A percentile compares a stretch with the other conserved stretches of the same genome.
Evolutionary conservation across 1,140 invertebrate species (phyloP).

Genomic region (Eufriesea mexicana): DNA sequence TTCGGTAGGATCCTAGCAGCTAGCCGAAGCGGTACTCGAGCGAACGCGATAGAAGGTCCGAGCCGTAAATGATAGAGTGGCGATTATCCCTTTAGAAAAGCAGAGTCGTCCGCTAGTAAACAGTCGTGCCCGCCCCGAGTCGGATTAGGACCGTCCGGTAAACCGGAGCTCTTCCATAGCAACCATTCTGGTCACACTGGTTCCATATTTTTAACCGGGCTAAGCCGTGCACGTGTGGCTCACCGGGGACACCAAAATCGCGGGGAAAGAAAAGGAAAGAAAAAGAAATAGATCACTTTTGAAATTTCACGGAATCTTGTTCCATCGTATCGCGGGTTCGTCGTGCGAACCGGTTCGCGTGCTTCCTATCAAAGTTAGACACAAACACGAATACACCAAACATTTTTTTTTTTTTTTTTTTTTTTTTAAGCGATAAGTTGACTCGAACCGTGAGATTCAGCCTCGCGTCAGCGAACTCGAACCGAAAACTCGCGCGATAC

Average conservation of each 20-base stretch:
- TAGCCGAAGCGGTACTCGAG: neutral
- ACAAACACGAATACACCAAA: neutral
- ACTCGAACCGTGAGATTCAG: neutral
- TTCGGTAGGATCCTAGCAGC: neutral
- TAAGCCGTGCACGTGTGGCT: slow-evolving; percentile 78
- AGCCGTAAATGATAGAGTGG: slow-evolving; percentile 18
- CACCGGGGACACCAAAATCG: slow-evolving; percentile 76
- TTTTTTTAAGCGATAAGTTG: slow-evolving; percentile 13
- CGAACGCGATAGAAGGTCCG: neutral
- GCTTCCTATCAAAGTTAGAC: slow-evolving; percentile 24
- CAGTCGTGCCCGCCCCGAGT: slow-evolving; percentile 73
- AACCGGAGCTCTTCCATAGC: slow-evolving; percentile 82
- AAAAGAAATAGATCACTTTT: neutral
- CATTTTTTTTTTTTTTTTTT: too few species aligned
- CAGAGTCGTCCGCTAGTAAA: slow-evolving; percentile 5
- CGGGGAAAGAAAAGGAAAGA: neutral
- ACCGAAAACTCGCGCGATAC: neutral
- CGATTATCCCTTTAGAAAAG: neutral
- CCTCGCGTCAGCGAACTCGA: slow-evolving; percentile 1
- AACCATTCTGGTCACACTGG: slow-evolving; percentile 83
- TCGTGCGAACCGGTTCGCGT: slow-evolving; percentile 47
- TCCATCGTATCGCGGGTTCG: slow-evolving; percentile 25
- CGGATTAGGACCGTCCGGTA: slow-evolving; percentile 77
- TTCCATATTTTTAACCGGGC: slow-evolving; percentile 82
- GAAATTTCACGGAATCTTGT: slow-evolving; percentile 17